Percentiles rank a stretch among this genome's conserved stretches.
phyloP scores from a whole-genome alignment of 2,113 vertebrate species.

The Zosterops hypoxanthus region DNA sequence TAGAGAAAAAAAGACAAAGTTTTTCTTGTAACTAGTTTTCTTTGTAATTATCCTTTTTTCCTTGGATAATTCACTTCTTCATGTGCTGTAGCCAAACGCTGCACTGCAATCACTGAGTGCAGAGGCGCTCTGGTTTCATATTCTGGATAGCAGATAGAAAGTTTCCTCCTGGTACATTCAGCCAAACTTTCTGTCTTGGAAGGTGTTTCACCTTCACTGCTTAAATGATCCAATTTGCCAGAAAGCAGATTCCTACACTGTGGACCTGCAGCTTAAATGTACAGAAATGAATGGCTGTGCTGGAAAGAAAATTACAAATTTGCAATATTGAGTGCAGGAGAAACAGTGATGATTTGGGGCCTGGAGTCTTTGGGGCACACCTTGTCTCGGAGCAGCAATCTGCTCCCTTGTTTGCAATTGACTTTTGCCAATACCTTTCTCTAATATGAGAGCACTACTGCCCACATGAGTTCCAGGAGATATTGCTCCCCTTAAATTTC shows the following conservation, averaged over 20 bases:
- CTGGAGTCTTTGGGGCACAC: background rate
- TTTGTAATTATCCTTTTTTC: background rate
- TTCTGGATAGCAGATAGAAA: background rate
- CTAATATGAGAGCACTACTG: background rate
- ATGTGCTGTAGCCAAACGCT: rapidly evolving
- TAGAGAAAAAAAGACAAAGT: background rate
- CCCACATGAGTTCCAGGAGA: background rate
- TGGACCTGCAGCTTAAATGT: background rate
- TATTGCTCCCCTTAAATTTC: background rate
- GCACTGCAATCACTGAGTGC: background rate
- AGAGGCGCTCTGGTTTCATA: background rate
- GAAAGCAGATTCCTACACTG: background rate
- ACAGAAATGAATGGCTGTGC: background rate
- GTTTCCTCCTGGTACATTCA: background rate
- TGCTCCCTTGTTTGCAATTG: background rate
- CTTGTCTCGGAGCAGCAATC: too few relatives aligned
- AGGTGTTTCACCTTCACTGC: background rate
- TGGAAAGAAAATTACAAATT: background rate
- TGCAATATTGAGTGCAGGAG: background rate
- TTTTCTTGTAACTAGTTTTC: background rate
- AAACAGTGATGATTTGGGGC: background rate
- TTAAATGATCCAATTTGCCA: background rate
- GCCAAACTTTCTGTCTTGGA: background rate
- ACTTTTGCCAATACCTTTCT: background rate
- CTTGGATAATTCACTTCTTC: background rate